phyloP scores from a whole-genome alignment of 2,113 vertebrate species.

The Psammodynastes pulverulentus region DNA sequence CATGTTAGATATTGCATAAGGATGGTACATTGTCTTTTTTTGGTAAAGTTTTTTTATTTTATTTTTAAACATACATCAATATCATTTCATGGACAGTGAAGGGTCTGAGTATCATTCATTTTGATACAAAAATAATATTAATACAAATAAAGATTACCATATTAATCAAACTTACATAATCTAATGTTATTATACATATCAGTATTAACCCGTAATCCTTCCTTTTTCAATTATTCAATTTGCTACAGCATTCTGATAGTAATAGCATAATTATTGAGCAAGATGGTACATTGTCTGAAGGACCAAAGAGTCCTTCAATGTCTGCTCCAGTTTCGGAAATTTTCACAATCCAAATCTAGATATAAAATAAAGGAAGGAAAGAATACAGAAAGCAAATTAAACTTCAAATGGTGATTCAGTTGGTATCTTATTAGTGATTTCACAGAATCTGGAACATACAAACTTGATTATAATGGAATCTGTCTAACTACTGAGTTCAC shows the following conservation, averaged over 20 bases:
- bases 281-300: not conserved
- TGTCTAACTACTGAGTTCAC: not conserved
- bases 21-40: not conserved
- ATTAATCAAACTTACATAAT: too few species aligned
- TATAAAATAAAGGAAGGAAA: not conserved
- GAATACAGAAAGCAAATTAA: not conserved
- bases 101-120: too few species aligned
- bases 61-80: too few species aligned
- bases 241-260: too few species aligned
- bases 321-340: not conserved
- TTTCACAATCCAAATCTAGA: not conserved
- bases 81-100: too few species aligned
- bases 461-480: not conserved
- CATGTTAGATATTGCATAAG: not conserved
- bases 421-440: not conserved
- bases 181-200: too few species aligned
- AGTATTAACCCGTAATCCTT: too few species aligned
- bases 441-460: not conserved
- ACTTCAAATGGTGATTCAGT: not conserved
- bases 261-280: too few species aligned
- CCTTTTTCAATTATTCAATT: too few species aligned
- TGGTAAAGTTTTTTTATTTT: too few species aligned
- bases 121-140: too few species aligned
- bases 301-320: not conserved
- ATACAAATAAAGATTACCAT: too few species aligned